Evolutionary conservation across 2,797 vertebrate genomes (phyloP).

Genomic region (Sebastes nivosus): DNA sequence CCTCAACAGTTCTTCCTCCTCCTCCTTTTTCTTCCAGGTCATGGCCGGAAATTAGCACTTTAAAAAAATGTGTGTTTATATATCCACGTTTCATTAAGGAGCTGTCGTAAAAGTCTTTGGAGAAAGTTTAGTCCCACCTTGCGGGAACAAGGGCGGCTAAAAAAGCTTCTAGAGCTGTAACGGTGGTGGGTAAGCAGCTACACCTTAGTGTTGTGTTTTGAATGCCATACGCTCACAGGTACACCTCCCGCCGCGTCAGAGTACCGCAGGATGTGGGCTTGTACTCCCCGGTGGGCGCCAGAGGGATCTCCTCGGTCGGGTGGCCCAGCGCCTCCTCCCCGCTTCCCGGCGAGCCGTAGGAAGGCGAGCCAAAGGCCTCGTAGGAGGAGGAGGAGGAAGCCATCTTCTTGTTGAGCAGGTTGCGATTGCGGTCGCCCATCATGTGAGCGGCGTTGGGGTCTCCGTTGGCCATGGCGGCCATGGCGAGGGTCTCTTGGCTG

Average conservation of each 20-base stretch:
- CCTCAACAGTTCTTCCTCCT: constrained; percentile 77
- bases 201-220: constrained; percentile 38
- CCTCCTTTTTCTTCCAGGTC: constrained; percentile 58
- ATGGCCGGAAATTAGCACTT: constrained; percentile 62
- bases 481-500: constrained; percentile 91
- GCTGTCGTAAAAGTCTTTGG: constrained; percentile 68
- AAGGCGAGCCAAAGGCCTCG: constrained; percentile 88
- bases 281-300: constrained; percentile 96
- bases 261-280: constrained; percentile 97
- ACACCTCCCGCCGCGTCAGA: constrained; percentile 97
- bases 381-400: constrained; percentile 97
- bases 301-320: constrained; percentile 93
- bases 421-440: constrained; percentile 98
- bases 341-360: constrained; percentile 81
- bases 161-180: constrained; percentile 55
- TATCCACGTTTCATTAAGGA: constrained; percentile 57
- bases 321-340: constrained; percentile 89
- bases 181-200: constrained; percentile 50
- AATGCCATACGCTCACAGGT: constrained; percentile 88
- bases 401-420: constrained; percentile 98
- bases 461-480: constrained; percentile 91
- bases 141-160: constrained; percentile 41
- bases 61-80: constrained; percentile 54
- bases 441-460: constrained; percentile 88
- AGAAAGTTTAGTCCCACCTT: constrained; percentile 60